Evolutionary conservation across 2,797 vertebrate genomes (phyloP), one percentile per base, ranked within the genome.

Genomic region (Crypturellus tataupa): DNA sequence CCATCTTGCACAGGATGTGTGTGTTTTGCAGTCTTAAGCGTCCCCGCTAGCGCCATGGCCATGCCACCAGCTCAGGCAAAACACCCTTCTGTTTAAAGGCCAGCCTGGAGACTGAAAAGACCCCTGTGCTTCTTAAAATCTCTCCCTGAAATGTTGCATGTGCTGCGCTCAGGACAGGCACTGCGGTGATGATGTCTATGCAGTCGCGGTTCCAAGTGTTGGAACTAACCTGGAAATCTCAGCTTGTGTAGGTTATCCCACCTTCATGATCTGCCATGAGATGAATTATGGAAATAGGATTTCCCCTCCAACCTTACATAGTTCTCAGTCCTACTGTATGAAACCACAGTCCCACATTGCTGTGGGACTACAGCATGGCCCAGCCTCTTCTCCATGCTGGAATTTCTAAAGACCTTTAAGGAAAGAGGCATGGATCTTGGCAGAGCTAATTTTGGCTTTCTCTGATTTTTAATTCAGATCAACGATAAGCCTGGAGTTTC

Each of bases 201-300:
- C n/a, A 44, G n/a, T 6, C 25, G 47, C 9, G 37, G 37, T 23
- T 70, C 39, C 67, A 76, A 72, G 73, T 53, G 20, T 0, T 0
- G 51, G 35, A 68, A 49, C n/a, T 33, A 42, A 77, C 60, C 24
- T 76, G 60, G 20, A 51, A 58, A 73, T 46, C 53, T 63, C 37
- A 21, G 14, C 46, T 25, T 35, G 31, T 3, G 1, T 40, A 80
- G 21, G 25, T 68, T 77, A 51, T 65, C 21, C 60, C 64, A 3
- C 58, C 40, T 77, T 65, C 37, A 21, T 13, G 31, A 75, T 23
- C 20, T 60, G 60, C 60, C 27, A 3, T 8, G 12, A 84, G 29
- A 46, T 2, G 8, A 84, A 33, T 23, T 12, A 15, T 1, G 2
- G 67, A 29, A 49, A 18, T 31, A 46, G 1, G 1, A 6, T 40